A percentile compares a stretch with the other conserved stretches of the same genome.
These are phyloP conservation scores for Thunnus thynnus DNA, from an alignment of 2,113 vertebrate species.

Conservation along the genomic window DNA sequence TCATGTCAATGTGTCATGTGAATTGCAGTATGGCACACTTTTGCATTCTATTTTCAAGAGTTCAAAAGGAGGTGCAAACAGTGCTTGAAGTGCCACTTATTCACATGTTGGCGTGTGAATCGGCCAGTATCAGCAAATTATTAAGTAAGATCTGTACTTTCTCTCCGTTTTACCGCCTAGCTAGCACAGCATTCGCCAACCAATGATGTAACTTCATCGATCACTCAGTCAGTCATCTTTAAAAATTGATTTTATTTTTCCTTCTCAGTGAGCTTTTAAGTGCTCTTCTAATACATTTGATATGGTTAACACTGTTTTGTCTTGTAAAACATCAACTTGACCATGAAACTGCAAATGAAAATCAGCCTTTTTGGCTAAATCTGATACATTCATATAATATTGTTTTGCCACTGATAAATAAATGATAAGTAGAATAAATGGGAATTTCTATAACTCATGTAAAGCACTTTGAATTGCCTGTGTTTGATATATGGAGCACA, in stretches of 20 bases:
- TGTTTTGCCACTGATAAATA: neutral
- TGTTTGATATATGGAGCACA: neutral
- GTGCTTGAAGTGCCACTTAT: too few relatives aligned
- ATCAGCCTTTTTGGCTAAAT: neutral
- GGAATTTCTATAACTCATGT: neutral
- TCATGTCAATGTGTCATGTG: conserved; percentile 10
- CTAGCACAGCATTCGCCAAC: too few relatives aligned
- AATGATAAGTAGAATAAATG: neutral
- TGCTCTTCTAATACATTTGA: neutral
- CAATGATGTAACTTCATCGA: too few relatives aligned
- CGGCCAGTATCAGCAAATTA: too few relatives aligned
- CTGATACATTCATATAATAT: neutral
- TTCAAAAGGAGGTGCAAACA: neutral
- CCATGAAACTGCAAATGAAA: neutral
- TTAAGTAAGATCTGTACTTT: too few relatives aligned
- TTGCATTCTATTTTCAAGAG: conserved; percentile 19
- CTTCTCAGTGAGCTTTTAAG: neutral
- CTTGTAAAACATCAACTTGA: neutral
- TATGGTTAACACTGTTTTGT: neutral
- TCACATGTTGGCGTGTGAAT: too few relatives aligned
- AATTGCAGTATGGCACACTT: conserved; percentile 32
- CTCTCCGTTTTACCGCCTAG: too few relatives aligned
- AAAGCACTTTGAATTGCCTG: neutral
- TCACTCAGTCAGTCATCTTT: too few relatives aligned
- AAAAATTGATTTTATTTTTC: too few relatives aligned